phyloP scores from a whole-genome alignment of 2,113 vertebrate species.

The Laterallus jamaicensis region DNA sequence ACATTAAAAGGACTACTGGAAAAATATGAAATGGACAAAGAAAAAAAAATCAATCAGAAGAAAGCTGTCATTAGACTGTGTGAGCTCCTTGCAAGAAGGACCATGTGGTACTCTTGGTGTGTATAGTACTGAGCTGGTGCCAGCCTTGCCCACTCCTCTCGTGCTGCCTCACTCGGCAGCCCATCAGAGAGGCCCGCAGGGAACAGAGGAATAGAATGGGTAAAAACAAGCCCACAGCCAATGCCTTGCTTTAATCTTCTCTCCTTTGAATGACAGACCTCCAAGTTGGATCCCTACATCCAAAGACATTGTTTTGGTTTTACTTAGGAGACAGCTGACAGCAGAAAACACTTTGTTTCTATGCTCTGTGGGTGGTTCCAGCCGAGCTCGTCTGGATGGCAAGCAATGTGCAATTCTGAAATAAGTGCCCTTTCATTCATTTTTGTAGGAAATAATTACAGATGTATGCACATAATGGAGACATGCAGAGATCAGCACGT shows the following conservation, averaged over 20 bases:
- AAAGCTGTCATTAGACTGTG: not conserved
- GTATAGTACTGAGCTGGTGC: not conserved
- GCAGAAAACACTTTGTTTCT: not conserved
- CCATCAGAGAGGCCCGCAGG: not conserved
- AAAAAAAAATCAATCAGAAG: not conserved
- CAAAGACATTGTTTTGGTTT: not conserved
- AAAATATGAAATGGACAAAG: not conserved
- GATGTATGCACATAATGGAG: not conserved
- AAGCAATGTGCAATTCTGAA: not conserved
- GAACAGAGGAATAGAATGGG: not conserved
- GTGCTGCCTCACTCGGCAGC: accelerated
- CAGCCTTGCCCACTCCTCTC: not conserved
- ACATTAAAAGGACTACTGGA: conserved; percentile 4
- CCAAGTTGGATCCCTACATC: not conserved
- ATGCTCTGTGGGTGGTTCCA: not conserved
- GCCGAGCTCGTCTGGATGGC: not conserved
- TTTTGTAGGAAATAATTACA: conserved; percentile 8
- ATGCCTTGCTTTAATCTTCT: not conserved
- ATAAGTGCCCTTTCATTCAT: not conserved
- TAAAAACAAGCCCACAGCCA: not conserved
- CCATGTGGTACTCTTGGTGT: not conserved
- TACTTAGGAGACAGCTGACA: not conserved
- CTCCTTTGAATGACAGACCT: not conserved
- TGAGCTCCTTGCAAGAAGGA: not conserved
- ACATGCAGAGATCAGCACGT: not conserved